A percentile compares a stretch with the other conserved stretches of the same genome.
These are phyloP conservation scores for Lymantria dispar DNA, from an alignment of 2,888 invertebrate genomes.

Conservation along the genomic window DNA sequence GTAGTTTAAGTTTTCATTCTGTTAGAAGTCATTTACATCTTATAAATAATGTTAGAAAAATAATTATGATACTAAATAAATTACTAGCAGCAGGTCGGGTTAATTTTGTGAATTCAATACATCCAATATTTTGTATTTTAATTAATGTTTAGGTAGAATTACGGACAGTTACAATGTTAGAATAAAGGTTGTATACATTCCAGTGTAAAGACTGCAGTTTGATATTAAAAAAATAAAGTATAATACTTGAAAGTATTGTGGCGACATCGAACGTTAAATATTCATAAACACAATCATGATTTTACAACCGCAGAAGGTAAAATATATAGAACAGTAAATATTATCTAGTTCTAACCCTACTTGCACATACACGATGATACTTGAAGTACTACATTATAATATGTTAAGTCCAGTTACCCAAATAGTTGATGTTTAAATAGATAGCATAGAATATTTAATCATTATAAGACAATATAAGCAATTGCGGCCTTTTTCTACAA, in stretches of 20 bases:
- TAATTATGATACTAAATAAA: conserved; percentile 30
- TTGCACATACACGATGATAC: conserved; percentile 40
- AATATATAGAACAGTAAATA: conserved; percentile 30
- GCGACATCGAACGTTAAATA: background rate
- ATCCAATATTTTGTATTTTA: too few relatives aligned
- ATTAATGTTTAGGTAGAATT: too few relatives aligned
- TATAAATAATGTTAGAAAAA: conserved; percentile 39
- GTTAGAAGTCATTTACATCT: conserved; percentile 42
- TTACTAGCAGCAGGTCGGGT: conserved; percentile 9
- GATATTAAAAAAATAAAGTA: too few relatives aligned
- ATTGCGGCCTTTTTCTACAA: background rate
- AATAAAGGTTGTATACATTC: too few relatives aligned
- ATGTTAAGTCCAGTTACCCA: conserved; percentile 29
- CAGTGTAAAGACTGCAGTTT: too few relatives aligned
- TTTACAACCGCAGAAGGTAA: conserved; percentile 26
- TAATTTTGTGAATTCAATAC: too few relatives aligned
- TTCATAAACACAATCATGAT: conserved; percentile 30
- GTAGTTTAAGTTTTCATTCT: conserved; percentile 35
- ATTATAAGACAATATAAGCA: background rate
- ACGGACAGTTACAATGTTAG: too few relatives aligned
- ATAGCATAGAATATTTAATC: background rate
- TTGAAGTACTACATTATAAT: conserved; percentile 37
- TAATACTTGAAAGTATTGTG: too few relatives aligned
- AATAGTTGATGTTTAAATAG: conserved; percentile 1
- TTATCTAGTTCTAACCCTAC: conserved; percentile 39